Conservation (phyloP, 2,888 invertebrate species). For the Ochlodes sylvanus region DNA sequence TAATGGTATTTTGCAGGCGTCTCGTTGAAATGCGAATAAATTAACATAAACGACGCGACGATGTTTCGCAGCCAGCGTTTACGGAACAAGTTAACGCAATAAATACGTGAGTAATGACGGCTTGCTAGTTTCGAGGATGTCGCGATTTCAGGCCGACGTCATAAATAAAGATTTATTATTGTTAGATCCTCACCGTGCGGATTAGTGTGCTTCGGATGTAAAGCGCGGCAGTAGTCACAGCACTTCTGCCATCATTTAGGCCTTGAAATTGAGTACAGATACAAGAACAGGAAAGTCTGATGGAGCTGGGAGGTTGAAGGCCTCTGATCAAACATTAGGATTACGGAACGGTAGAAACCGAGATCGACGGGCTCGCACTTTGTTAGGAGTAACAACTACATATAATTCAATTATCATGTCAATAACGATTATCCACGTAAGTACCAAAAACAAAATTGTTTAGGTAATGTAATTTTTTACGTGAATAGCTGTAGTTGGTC, state of each 20-base stretch:
- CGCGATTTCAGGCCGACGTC: slow-evolving; percentile 49
- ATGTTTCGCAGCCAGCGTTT: slow-evolving; percentile 57
- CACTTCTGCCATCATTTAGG: neutral
- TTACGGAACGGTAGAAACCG: no score
- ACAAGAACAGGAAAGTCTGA: no score
- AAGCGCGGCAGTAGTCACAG: neutral
- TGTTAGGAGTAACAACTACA: no score
- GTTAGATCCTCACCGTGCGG: slow-evolving; percentile 16
- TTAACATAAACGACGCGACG: slow-evolving; percentile 71
- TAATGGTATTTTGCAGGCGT: slow-evolving; percentile 67
- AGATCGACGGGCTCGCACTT: no score
- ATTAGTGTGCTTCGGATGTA: neutral
- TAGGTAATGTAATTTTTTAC: no score
- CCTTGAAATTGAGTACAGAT: no score
- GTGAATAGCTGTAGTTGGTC: no score
- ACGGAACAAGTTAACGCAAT: slow-evolving; percentile 62
- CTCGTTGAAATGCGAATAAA: slow-evolving; percentile 79
- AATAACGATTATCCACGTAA: no score
- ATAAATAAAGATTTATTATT: slow-evolving; percentile 62
- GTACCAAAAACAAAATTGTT: no score
- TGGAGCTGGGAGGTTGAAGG: no score
- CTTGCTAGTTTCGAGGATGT: slow-evolving; percentile 56
- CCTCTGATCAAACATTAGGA: no score
- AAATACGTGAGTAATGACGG: slow-evolving; percentile 69
- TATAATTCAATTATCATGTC: no score